Conservation (phyloP, 2,113 vertebrate genomes). For the Herpetotheres cachinnans region DNA sequence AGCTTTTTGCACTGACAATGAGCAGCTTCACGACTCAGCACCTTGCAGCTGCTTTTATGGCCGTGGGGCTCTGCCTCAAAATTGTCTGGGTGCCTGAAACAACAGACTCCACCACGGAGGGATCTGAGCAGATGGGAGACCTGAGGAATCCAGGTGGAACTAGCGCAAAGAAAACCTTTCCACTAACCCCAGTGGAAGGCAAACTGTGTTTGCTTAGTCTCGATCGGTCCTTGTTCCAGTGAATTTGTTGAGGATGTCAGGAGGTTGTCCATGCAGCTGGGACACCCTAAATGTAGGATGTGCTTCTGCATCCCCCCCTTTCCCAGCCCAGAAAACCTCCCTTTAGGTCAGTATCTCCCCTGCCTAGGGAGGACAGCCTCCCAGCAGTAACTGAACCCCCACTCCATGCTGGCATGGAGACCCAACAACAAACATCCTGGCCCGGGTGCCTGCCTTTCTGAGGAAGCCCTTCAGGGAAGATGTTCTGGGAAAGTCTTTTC, state of each 20-base stretch:
- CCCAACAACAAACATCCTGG: background rate
- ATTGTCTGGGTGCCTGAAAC: too few relatives aligned
- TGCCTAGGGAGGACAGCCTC: background rate
- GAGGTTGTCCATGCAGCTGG: rapidly evolving
- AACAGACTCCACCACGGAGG: background rate
- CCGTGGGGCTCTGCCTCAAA: background rate
- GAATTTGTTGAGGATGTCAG: background rate
- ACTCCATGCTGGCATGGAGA: background rate
- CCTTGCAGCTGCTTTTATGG: background rate
- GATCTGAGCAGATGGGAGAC: background rate
- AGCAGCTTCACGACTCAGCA: background rate
- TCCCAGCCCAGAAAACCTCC: background rate
- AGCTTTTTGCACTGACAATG: background rate
- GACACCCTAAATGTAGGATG: background rate
- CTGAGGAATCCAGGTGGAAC: background rate
- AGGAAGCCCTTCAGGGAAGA: background rate
- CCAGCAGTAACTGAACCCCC: background rate
- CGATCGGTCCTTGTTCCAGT: background rate
- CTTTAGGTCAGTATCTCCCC: background rate
- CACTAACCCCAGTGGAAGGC: background rate
- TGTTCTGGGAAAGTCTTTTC: background rate
- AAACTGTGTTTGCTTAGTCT: background rate
- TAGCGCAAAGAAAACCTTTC: background rate
- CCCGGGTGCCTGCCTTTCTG: background rate
- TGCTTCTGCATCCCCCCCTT: background rate